phyloP scores from a whole-genome alignment of 2,113 vertebrate species.

The Brachyhypopomus occidentalis region DNA sequence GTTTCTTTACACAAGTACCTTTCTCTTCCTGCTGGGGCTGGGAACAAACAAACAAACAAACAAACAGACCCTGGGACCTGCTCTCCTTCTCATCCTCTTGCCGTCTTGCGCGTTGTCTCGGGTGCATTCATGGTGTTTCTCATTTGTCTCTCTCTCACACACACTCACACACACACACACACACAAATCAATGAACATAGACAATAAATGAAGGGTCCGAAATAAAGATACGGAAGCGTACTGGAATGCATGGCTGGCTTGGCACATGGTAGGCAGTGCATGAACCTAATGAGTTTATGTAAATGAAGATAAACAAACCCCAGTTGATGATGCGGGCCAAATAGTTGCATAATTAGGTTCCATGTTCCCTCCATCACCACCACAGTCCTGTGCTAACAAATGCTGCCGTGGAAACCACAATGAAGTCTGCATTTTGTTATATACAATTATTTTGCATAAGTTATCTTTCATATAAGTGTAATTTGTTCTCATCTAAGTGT shows the following conservation, averaged over 20 bases:
- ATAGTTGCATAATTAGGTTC: not conserved
- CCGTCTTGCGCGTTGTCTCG: no score
- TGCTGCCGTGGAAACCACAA: not conserved
- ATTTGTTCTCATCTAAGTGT: not conserved
- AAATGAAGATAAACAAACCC: not conserved
- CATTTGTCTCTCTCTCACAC: not conserved
- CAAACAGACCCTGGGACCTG: not conserved
- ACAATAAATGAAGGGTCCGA: not conserved
- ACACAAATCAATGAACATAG: not conserved
- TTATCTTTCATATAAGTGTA: not conserved
- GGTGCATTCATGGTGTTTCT: no score
- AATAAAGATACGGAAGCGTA: not conserved
- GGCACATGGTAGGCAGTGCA: not conserved
- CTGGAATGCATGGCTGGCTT: not conserved
- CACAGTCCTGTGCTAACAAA: not conserved
- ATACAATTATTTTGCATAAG: not conserved
- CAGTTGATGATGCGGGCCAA: not conserved
- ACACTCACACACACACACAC: not conserved
- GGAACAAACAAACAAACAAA: not conserved
- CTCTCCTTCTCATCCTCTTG: no score
- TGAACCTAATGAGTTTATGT: not conserved
- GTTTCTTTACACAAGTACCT: not conserved
- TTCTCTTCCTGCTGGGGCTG: not conserved
- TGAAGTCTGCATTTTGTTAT: not conserved
- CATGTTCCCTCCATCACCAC: not conserved